These are phyloP conservation scores for Caenorhabditis sulstoni DNA, from an alignment of 2,888 invertebrate species.

Conservation along the genomic window DNA sequence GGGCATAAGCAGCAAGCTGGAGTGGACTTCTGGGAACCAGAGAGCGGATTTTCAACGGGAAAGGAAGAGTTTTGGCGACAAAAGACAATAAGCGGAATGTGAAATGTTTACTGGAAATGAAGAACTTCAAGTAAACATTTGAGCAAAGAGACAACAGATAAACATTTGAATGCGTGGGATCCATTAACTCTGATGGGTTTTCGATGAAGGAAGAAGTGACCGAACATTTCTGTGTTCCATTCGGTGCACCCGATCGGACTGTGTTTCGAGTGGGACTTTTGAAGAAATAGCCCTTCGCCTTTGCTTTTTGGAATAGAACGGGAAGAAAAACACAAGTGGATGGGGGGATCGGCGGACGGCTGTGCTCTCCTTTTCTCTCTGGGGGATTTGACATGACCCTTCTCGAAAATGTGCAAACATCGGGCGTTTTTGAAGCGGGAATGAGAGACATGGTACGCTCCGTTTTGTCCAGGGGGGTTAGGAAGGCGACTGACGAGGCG, in stretches of 20 bases:
- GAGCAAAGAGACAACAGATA: slow-evolving; percentile 12
- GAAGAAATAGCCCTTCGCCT: slow-evolving; percentile 14
- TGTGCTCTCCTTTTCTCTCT: slow-evolving; percentile 27
- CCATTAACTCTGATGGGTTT: slow-evolving; percentile 20
- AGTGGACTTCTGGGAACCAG: slow-evolving; percentile 21
- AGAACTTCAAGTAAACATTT: slow-evolving; percentile 49
- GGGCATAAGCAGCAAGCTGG: slow-evolving; percentile 13
- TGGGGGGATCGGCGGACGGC: slow-evolving; percentile 46
- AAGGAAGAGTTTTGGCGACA: not conserved
- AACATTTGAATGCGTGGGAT: slow-evolving; percentile 24
- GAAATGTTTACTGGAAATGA: slow-evolving; percentile 14
- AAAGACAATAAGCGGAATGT: slow-evolving; percentile 2
- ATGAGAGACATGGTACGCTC: slow-evolving; percentile 13
- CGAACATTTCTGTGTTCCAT: not conserved
- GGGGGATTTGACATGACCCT: slow-evolving; percentile 55
- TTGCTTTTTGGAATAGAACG: slow-evolving; percentile 32
- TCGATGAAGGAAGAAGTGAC: slow-evolving; percentile 1
- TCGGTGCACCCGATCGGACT: slow-evolving; percentile 6
- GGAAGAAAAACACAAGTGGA: slow-evolving; percentile 47
- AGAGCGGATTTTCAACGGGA: not conserved
- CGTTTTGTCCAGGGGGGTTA: not conserved
- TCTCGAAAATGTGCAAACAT: slow-evolving; percentile 58
- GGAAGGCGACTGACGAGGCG: no score
- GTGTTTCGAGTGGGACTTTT: not conserved
- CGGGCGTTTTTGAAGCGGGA: slow-evolving; percentile 24